These are phyloP conservation scores for Epinephelus coioides DNA, from an alignment of 2,797 vertebrate genomes.

Conservation along the genomic window DNA sequence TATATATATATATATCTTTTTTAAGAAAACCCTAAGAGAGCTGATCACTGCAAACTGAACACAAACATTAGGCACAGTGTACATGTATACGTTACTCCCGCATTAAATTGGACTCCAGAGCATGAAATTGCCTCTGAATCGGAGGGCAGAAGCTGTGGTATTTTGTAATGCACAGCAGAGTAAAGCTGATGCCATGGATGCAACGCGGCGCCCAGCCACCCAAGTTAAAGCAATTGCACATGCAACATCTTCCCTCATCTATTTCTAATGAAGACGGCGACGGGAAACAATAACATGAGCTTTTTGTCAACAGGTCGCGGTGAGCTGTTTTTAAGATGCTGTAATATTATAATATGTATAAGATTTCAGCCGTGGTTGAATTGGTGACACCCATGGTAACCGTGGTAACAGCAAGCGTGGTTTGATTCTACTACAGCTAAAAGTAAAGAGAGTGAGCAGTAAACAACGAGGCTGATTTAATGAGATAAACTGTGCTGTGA, in stretches of 20 bases:
- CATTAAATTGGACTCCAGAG: slow-evolving; percentile 59
- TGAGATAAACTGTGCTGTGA: neutral
- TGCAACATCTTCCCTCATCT: slow-evolving; percentile 3
- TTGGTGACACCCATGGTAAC: neutral
- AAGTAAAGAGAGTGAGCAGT: neutral
- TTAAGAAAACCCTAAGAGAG: slow-evolving; percentile 11
- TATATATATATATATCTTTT: neutral
- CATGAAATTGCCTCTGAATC: slow-evolving; percentile 67
- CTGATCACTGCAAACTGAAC: slow-evolving; percentile 28
- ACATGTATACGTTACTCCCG: slow-evolving; percentile 36
- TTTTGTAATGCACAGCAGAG: slow-evolving; percentile 33
- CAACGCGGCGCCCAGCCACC: neutral
- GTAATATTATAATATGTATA: neutral
- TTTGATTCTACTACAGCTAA: neutral
- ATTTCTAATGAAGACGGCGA: slow-evolving; percentile 21
- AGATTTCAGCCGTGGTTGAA: neutral
- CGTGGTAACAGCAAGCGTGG: slow-evolving; percentile 20
- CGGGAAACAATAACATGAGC: neutral
- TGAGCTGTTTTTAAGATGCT: neutral
- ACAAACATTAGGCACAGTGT: slow-evolving; percentile 31
- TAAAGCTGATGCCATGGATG: slow-evolving; percentile 32
- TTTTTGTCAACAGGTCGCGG: neutral
- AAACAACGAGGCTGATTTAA: neutral
- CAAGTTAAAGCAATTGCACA: neutral
- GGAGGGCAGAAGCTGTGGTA: slow-evolving; percentile 41